A percentile compares a stretch with the other conserved stretches of the same genome.
These are phyloP conservation scores for Lepilemur ruficaudatus DNA, from an alignment of 2,797 vertebrate genomes.

Conservation along the genomic window DNA sequence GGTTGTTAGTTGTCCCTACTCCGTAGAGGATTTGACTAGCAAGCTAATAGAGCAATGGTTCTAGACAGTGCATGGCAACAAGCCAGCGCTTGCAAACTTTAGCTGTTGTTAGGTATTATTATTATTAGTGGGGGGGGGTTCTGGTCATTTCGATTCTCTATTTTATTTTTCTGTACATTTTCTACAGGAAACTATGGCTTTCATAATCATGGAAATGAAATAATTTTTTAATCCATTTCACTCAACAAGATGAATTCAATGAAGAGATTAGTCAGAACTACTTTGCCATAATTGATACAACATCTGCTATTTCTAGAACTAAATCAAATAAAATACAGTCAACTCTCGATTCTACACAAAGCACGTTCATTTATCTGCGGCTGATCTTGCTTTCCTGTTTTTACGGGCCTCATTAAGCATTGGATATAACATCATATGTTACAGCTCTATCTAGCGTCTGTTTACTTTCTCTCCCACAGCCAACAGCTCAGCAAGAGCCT, in stretches of 20 bases:
- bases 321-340: constrained; percentile 63
- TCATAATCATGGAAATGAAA: background rate
- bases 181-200: background rate
- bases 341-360: constrained; percentile 36
- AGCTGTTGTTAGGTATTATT: background rate
- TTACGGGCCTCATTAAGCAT: constrained; percentile 72
- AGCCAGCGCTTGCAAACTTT: background rate
- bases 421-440: constrained; percentile 61
- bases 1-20: background rate
- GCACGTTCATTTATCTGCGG: constrained; percentile 51
- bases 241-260: constrained; percentile 40
- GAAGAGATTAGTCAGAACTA: constrained; percentile 48
- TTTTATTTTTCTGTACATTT: background rate
- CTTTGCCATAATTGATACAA: constrained; percentile 39
- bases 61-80: background rate
- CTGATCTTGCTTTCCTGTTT: constrained; percentile 58
- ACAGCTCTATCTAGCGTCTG: constrained; percentile 55
- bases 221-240: constrained; percentile 41
- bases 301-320: constrained; percentile 49
- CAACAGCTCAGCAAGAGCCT: constrained; percentile 63
- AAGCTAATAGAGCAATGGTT: rapidly evolving
- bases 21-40: background rate
- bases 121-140: background rate
- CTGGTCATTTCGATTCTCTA: background rate
- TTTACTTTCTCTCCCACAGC: constrained; percentile 62